These are phyloP conservation scores for Erinaceus europaeus DNA, from an alignment of 2,113 vertebrate species.

Conservation along the genomic window DNA sequence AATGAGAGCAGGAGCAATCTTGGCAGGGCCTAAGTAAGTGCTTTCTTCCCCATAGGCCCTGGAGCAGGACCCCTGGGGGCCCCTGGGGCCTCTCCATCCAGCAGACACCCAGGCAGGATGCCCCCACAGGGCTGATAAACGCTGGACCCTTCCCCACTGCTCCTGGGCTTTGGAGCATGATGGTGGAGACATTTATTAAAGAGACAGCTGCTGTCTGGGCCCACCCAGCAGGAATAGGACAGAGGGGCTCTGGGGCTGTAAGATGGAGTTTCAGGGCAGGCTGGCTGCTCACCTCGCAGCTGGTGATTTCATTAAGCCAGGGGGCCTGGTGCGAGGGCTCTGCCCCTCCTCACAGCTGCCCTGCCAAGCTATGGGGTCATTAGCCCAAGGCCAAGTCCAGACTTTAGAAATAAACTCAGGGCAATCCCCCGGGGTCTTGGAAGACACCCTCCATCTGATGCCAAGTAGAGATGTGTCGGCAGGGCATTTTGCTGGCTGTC, in stretches of 20 bases:
- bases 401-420: conserved; percentile 8
- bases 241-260: not conserved
- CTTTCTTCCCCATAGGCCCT: not conserved
- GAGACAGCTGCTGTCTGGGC: conserved; percentile 62
- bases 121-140: not conserved
- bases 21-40: not conserved
- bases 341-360: not conserved
- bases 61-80: no score
- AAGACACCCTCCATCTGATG: conserved; percentile 30
- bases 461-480: not conserved
- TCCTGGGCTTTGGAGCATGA: not conserved
- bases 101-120: no score
- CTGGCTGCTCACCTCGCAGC: conserved; percentile 55
- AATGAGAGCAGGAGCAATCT: not conserved
- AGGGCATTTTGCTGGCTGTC: conserved; percentile 11
- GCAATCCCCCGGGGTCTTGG: not conserved
- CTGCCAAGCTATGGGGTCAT: not conserved
- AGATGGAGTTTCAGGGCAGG: conserved; percentile 52
- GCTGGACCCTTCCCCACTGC: not conserved
- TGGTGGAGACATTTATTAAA: conserved; percentile 47
- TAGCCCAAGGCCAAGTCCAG: conserved; percentile 23
- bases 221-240: conserved; percentile 38
- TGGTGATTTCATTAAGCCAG: conserved; percentile 39
- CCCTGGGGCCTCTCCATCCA: no score
- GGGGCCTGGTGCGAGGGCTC: conserved; percentile 11